Percentiles rank a stretch among this genome's conserved stretches.
phyloP scores from a whole-genome alignment of 2,797 vertebrate genomes.

The Poliocrania exsul region DNA sequence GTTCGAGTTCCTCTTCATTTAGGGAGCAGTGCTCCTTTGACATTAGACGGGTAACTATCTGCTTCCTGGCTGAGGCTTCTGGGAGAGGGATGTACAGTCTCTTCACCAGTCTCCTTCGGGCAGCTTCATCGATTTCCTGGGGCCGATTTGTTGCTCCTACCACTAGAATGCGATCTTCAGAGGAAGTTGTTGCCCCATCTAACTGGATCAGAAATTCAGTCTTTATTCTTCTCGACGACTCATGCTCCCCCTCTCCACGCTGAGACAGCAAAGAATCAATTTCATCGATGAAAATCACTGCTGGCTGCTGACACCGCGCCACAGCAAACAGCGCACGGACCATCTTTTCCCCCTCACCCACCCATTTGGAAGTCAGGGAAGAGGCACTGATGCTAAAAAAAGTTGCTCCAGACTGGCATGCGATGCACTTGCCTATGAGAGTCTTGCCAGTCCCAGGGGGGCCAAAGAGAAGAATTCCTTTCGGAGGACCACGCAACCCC shows the following conservation, averaged over 20 bases:
- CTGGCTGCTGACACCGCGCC: constrained; percentile 92
- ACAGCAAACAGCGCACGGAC: constrained; percentile 93
- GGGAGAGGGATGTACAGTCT: constrained; percentile 94
- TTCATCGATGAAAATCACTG: constrained; percentile 97
- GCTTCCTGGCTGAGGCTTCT: constrained; percentile 84
- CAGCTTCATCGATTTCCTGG: constrained; percentile 96
- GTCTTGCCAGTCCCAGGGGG: constrained; percentile 98
- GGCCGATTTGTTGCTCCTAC: constrained; percentile 98
- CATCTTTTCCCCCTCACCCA: constrained; percentile 98
- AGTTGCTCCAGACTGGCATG: constrained; percentile 94
- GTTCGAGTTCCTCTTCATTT: constrained; percentile 79
- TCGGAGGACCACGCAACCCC: constrained; percentile 92
- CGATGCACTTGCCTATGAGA: constrained; percentile 97
- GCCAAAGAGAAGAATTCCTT: constrained; percentile 94
- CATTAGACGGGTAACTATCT: constrained; percentile 90
- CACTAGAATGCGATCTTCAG: constrained; percentile 93
- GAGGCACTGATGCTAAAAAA: constrained; percentile 99
- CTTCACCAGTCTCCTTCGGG: constrained; percentile 90
- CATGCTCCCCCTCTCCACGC: constrained; percentile 93
- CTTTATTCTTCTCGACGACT: constrained; percentile 95
- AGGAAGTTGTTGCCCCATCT: constrained; percentile 91
- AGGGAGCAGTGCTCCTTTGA: constrained; percentile 85
- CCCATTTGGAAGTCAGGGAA: constrained; percentile 97
- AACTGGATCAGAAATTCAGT: constrained; percentile 97
- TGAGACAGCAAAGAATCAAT: constrained; percentile 96